phyloP scores from a whole-genome alignment of 2,888 invertebrate species.

The Ectemnius cavifrons region DNA sequence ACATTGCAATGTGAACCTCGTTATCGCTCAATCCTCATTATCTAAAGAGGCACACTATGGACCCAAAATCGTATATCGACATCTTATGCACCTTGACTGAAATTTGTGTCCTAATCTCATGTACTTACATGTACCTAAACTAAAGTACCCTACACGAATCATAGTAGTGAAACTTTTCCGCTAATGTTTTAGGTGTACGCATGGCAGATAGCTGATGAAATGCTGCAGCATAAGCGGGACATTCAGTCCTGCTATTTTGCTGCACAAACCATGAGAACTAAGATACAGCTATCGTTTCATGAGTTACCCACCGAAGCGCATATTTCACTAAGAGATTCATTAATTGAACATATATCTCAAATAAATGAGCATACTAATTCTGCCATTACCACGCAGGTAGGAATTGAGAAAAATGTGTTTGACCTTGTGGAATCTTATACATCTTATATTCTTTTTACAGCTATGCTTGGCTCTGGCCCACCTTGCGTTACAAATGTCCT shows the following conservation, averaged over 20 bases:
- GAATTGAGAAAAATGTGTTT: background rate
- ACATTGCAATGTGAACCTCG: background rate
- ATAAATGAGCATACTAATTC: conserved; percentile 88
- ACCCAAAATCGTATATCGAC: background rate
- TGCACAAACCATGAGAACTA: conserved; percentile 98
- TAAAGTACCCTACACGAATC: too few species aligned
- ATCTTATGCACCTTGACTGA: background rate
- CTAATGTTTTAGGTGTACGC: conserved; percentile 89
- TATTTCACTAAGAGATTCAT: conserved; percentile 91
- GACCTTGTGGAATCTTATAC: background rate
- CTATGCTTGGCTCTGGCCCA: conserved; percentile 96
- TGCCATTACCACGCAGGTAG: conserved; percentile 90
- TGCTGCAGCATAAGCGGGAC: conserved; percentile 92
- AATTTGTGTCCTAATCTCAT: too few species aligned
- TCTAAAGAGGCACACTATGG: background rate
- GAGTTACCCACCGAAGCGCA: conserved; percentile 93
- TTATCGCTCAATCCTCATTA: background rate
- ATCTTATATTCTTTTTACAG: conserved; percentile 70
- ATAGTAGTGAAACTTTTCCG: background rate
- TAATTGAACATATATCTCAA: conserved; percentile 91
- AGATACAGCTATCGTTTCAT: conserved; percentile 94
- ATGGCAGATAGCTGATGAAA: conserved; percentile 97
- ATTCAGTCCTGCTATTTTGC: conserved; percentile 97
- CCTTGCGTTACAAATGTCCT: conserved; percentile 93
- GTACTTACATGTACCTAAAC: too few species aligned